phyloP scores from a whole-genome alignment of 2,888 invertebrate genomes.

The Lottia gigantea region DNA sequence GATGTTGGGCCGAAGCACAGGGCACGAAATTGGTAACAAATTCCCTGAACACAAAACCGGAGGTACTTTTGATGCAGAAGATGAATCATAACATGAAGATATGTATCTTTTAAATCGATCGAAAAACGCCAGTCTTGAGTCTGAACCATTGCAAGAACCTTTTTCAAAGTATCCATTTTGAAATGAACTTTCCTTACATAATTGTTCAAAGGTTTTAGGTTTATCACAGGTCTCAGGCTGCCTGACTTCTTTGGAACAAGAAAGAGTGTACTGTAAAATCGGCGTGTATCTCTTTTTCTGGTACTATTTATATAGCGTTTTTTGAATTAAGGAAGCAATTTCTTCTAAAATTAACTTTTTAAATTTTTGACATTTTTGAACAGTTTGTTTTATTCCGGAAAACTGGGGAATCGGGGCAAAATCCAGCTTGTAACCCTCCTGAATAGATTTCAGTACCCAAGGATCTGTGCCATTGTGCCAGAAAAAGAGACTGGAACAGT shows the following conservation, averaged over 20 bases:
- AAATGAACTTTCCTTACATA: background rate
- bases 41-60: background rate
- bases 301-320: background rate
- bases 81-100: background rate
- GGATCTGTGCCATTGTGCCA: background rate
- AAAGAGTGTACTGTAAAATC: background rate
- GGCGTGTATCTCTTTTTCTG: background rate
- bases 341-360: background rate
- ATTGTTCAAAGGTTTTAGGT: background rate
- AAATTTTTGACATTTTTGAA: background rate
- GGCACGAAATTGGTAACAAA: background rate
- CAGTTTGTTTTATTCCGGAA: background rate
- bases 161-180: background rate
- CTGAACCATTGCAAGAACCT: background rate
- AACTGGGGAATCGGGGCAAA: background rate
- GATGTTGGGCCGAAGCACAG: background rate
- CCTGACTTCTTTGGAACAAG: background rate
- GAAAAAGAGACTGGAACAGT: conserved; percentile 4
- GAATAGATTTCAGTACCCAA: background rate
- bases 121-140: background rate
- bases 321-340: background rate
- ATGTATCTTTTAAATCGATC: background rate
- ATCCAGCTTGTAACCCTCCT: background rate
- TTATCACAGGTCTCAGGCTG: background rate
- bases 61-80: background rate